These are phyloP conservation scores for Wasmannia auropunctata DNA, from an alignment of 1,140 invertebrate species.

Conservation along the genomic window DNA sequence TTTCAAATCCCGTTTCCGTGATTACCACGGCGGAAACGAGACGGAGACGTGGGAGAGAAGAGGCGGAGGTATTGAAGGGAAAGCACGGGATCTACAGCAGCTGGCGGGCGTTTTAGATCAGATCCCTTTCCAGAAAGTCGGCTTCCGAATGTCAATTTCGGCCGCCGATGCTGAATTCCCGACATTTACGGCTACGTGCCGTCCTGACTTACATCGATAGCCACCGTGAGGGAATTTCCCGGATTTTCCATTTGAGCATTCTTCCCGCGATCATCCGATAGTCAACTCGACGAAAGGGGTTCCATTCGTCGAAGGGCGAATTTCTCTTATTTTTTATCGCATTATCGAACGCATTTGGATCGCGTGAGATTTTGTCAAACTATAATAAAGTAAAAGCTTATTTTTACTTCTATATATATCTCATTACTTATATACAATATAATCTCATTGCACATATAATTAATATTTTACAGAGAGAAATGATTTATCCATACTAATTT, in stretches of 20 bases:
- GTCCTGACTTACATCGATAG: conserved; percentile 51
- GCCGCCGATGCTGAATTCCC: conserved; percentile 45
- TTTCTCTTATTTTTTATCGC: background rate
- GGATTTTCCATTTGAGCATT: conserved; percentile 54
- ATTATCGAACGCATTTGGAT: background rate
- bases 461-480: background rate
- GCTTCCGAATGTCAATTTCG: conserved; percentile 64
- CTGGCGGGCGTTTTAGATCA: conserved; percentile 52
- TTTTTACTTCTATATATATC: background rate
- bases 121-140: conserved; percentile 51
- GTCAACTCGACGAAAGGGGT: conserved; percentile 12
- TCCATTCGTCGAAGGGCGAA: conserved; percentile 28
- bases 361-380: background rate
- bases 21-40: conserved; percentile 71
- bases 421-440: background rate
- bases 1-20: conserved; percentile 76
- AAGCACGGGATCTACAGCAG: conserved; percentile 59
- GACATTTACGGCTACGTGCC: conserved; percentile 56
- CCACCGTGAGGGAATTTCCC: conserved; percentile 40
- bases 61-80: conserved; percentile 27
- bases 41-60: conserved; percentile 1
- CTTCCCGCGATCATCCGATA: conserved; percentile 40
- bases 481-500: background rate
- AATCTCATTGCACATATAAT: background rate
- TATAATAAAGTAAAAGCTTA: background rate